A percentile compares a stretch with the other conserved stretches of the same genome.
Conservation (phyloP, 2,113 vertebrate species). For the Onychorhynchus coronatus region DNA sequence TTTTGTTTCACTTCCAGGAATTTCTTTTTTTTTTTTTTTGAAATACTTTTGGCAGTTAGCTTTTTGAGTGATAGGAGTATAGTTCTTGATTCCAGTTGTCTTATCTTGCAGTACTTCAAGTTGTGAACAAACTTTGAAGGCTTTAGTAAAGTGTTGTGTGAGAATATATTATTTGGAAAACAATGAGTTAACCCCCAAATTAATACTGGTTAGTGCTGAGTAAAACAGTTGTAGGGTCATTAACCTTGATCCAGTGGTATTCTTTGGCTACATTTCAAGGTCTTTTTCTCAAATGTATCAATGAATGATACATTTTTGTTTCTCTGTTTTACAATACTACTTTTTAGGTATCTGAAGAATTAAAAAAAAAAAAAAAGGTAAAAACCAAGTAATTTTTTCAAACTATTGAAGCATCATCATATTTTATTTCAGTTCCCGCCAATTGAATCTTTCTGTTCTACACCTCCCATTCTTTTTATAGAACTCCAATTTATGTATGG, state of each 20-base stretch:
- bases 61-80: neutral
- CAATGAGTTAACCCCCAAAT: neutral
- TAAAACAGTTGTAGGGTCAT: neutral
- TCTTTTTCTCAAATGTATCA: neutral
- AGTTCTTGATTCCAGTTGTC: neutral
- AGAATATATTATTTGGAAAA: neutral
- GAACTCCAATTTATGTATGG: neutral
- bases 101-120: no score
- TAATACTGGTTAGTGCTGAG: neutral
- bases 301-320: neutral
- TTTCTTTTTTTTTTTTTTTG: neutral
- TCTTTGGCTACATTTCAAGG: neutral
- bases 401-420: neutral
- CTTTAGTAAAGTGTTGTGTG: neutral
- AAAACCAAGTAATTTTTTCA: accelerated
- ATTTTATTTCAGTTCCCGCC: neutral
- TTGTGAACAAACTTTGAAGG: neutral
- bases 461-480: neutral
- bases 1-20: neutral
- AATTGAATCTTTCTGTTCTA: neutral
- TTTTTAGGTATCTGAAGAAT: neutral
- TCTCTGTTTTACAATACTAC: neutral
- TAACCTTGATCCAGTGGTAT: neutral
- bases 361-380: neutral
- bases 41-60: neutral